These are phyloP conservation scores for Borostomias antarcticus DNA, from an alignment of 2,797 vertebrate species.

Conservation along the genomic window DNA sequence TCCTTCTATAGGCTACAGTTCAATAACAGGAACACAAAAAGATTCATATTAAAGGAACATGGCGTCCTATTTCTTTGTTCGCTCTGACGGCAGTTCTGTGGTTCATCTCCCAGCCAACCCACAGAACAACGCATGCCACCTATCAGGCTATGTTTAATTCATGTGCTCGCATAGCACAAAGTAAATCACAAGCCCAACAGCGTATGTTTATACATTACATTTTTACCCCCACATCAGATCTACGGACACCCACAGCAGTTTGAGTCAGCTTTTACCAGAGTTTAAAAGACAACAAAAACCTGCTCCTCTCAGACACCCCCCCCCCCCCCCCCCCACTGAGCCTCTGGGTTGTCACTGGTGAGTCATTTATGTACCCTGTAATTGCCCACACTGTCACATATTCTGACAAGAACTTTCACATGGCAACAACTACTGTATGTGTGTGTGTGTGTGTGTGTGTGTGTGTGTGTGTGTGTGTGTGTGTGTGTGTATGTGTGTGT, in stretches of 20 bases:
- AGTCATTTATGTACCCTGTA: conserved; percentile 44
- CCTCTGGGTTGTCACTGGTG: conserved; percentile 59
- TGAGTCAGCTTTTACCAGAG: conserved; percentile 61
- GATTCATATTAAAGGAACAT: neutral
- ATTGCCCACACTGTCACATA: conserved; percentile 46
- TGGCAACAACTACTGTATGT: conserved; percentile 37
- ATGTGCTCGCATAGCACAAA: neutral
- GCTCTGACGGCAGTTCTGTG: neutral
- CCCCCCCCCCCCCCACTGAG: too few relatives aligned
- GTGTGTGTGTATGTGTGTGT: too few relatives aligned
- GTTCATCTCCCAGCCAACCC: neutral
- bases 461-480: too few relatives aligned
- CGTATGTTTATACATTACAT: neutral
- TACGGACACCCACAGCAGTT: conserved; percentile 35
- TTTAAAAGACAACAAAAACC: conserved; percentile 49
- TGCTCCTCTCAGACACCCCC: conserved; percentile 40
- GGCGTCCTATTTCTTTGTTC: neutral
- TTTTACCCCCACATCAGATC: conserved; percentile 12
- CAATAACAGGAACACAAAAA: too few relatives aligned
- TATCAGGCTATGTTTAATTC: conserved; percentile 7
- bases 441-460: too few relatives aligned
- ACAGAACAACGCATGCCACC: neutral
- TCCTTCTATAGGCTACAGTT: too few relatives aligned
- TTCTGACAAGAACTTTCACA: conserved; percentile 30
- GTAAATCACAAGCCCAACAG: conserved; percentile 13